Evolutionary conservation across 2,888 invertebrate genomes (phyloP).

Genomic region (Ptychoptera contaminata): DNA sequence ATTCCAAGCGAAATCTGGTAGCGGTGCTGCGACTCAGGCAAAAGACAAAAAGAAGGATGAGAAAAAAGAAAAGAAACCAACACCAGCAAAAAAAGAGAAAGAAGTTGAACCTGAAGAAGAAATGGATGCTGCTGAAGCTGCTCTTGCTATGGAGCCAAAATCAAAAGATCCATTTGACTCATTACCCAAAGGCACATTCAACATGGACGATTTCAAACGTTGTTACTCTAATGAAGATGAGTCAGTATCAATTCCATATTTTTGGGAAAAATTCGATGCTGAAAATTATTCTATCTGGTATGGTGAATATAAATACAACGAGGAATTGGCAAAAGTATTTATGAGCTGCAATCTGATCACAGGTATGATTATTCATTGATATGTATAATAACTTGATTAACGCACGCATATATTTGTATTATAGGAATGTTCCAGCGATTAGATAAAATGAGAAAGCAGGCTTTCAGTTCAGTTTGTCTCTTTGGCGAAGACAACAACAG

Average conservation of each 20-base stretch:
- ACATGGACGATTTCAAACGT: conserved; percentile 95
- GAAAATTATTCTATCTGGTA: conserved; percentile 95
- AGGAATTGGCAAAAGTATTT: conserved; percentile 82
- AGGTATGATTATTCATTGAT: conserved; percentile 21
- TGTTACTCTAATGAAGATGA: conserved; percentile 95
- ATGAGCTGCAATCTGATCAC: conserved; percentile 98
- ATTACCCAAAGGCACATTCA: conserved; percentile 82
- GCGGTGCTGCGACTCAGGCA: conserved; percentile 11
- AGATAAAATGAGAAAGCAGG: conserved; percentile 94
- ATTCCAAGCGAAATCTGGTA: conserved; percentile 31
- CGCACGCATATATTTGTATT: background rate
- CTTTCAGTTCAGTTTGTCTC: conserved; percentile 85
- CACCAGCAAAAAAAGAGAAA: conserved; percentile 34
- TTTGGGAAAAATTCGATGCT: conserved; percentile 96
- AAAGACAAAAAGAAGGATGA: conserved; percentile 25
- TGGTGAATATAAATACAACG: conserved; percentile 90
- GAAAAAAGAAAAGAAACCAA: conserved; percentile 28
- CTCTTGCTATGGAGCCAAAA: conserved; percentile 60
- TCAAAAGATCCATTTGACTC: conserved; percentile 82
- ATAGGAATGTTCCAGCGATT: conserved; percentile 87
- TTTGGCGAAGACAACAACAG: conserved; percentile 88
- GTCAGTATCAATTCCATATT: conserved; percentile 84
- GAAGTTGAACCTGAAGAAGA: conserved; percentile 39
- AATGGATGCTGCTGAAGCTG: conserved; percentile 48
- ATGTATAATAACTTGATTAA: background rate